Conservation (phyloP, 2,113 vertebrate genomes). For the Pachypanchax playfairii region DNA sequence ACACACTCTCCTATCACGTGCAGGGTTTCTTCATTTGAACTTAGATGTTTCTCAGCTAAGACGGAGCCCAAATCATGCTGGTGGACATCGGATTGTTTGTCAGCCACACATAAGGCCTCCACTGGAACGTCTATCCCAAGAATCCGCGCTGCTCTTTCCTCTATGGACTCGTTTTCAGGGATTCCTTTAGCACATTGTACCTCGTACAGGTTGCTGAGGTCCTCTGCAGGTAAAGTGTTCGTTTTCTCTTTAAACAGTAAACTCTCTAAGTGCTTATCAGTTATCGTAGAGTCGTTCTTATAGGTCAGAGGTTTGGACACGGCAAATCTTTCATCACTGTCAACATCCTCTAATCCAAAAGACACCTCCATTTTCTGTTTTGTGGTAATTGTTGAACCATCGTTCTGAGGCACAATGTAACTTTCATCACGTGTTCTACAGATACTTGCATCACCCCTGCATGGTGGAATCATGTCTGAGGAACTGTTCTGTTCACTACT, state of each 20-base stretch:
- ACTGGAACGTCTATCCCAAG: conserved; percentile 91
- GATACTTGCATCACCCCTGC: conserved; percentile 41
- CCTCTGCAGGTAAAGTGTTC: conserved; percentile 63
- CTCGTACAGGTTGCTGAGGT: conserved; percentile 77
- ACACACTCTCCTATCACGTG: conserved; percentile 59
- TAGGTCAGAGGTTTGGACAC: conserved; percentile 60
- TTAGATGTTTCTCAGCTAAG: conserved; percentile 6
- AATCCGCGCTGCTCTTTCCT: conserved; percentile 91
- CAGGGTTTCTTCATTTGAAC: conserved; percentile 46
- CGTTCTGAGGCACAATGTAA: conserved; percentile 43
- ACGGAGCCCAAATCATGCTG: neutral
- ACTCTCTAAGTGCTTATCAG: conserved; percentile 78
- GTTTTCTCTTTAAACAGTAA: conserved; percentile 77
- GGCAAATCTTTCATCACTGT: conserved; percentile 32
- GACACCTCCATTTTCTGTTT: conserved; percentile 39
- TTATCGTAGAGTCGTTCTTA: conserved; percentile 72
- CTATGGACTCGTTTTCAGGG: conserved; percentile 88
- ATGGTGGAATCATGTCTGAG: conserved; percentile 28
- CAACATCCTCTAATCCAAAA: conserved; percentile 29
- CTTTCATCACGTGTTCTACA: conserved; percentile 53
- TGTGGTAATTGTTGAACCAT: conserved; percentile 37
- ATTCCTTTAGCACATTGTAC: conserved; percentile 81
- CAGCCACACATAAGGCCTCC: conserved; percentile 77
- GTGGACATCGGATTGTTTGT: conserved; percentile 38
- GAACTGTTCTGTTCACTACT: conserved; percentile 33